phyloP scores from a whole-genome alignment of 2,113 vertebrate genomes.

The Thalassoma bifasciatum region DNA sequence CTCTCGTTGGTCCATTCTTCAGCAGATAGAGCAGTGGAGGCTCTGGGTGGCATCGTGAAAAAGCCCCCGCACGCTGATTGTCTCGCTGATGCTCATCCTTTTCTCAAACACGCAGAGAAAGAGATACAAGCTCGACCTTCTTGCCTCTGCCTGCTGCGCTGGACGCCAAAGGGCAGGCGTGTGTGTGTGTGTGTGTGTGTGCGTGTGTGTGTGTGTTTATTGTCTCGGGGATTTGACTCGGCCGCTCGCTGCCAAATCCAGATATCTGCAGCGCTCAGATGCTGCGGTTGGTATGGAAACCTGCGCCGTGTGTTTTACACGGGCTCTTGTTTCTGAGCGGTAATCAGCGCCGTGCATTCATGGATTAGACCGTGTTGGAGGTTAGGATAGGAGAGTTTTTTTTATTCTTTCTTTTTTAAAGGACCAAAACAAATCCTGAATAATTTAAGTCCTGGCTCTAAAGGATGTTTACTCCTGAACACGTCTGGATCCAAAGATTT shows the following conservation, averaged over 20 bases:
- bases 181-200: slow-evolving; percentile 60
- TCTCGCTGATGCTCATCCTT: slow-evolving; percentile 86
- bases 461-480: slow-evolving; percentile 9
- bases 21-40: slow-evolving; percentile 81
- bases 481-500: neutral
- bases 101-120: slow-evolving; percentile 88
- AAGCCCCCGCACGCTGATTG: slow-evolving; percentile 85
- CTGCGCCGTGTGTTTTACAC: slow-evolving; percentile 76
- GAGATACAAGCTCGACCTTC: slow-evolving; percentile 84
- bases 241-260: slow-evolving; percentile 83
- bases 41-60: slow-evolving; percentile 90
- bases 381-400: slow-evolving; percentile 66
- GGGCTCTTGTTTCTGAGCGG: slow-evolving; percentile 80
- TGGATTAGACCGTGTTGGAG: slow-evolving; percentile 74
- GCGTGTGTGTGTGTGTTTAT: slow-evolving; percentile 72
- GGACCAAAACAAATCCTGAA: slow-evolving; percentile 62
- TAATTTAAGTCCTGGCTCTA: slow-evolving; percentile 50
- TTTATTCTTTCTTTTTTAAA: too few species aligned
- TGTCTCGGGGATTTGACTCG: slow-evolving; percentile 79
- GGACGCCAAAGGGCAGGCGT: slow-evolving; percentile 52
- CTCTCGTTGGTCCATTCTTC: slow-evolving; percentile 64
- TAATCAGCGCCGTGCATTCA: slow-evolving; percentile 76
- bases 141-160: slow-evolving; percentile 85
- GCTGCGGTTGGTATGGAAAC: slow-evolving; percentile 83
- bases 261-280: slow-evolving; percentile 84